A percentile compares a stretch with the other conserved stretches of the same genome.
These are phyloP conservation scores for Antechinus stuartii DNA, from an alignment of 2,113 vertebrate genomes.

Conservation along the genomic window DNA sequence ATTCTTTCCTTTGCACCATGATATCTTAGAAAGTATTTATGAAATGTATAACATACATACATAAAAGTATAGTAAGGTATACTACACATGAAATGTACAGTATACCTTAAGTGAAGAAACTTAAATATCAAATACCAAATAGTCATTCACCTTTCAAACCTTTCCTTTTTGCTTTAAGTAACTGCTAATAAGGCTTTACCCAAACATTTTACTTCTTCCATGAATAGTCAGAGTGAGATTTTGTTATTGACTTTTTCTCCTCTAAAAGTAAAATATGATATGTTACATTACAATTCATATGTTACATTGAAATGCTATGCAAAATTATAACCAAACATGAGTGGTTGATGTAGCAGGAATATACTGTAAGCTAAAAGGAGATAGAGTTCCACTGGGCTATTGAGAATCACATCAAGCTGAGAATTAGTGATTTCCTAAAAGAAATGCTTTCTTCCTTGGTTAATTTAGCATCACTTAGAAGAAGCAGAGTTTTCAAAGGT, in stretches of 20 bases:
- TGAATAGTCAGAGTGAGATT: neutral
- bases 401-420: neutral
- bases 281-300: neutral
- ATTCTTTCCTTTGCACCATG: constrained; percentile 9
- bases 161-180: neutral
- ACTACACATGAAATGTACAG: neutral
- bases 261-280: neutral
- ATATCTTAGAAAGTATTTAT: constrained; percentile 9
- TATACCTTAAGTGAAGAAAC: neutral
- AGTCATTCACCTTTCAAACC: neutral
- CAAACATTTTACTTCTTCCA: neutral
- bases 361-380: neutral
- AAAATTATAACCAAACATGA: neutral
- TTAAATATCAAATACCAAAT: neutral
- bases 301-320: neutral
- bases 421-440: neutral
- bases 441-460: neutral
- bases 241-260: neutral
- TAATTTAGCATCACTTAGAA: neutral
- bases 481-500: constrained; percentile 6
- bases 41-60: neutral
- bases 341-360: neutral
- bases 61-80: no score
- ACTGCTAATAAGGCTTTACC: neutral
- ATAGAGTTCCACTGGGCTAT: neutral